Percentiles rank a stretch among this genome's conserved stretches.
phyloP scores from a whole-genome alignment of 1,140 invertebrate genomes.

The Drosophila jambulina region DNA sequence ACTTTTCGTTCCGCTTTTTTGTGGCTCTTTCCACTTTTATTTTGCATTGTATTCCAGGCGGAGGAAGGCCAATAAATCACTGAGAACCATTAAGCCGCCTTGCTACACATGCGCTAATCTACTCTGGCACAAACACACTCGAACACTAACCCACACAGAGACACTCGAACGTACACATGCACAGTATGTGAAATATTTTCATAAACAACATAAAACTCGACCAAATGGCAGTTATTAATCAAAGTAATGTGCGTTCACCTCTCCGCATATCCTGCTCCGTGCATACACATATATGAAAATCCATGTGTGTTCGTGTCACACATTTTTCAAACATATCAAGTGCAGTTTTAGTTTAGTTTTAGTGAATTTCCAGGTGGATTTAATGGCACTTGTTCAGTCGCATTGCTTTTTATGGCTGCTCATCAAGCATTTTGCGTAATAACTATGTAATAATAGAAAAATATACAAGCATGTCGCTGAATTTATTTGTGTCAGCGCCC shows the following conservation, averaged over 20 bases:
- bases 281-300: slow-evolving; percentile 11
- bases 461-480: slow-evolving; percentile 33
- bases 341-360: slow-evolving; percentile 70
- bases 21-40: slow-evolving; percentile 9
- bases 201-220: slow-evolving; percentile 84
- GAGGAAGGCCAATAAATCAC: slow-evolving; percentile 69
- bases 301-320: slow-evolving; percentile 38
- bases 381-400: slow-evolving; percentile 67
- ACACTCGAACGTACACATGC: slow-evolving; percentile 15
- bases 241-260: slow-evolving; percentile 76
- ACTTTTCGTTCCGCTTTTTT: not conserved
- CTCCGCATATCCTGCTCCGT: slow-evolving; percentile 18
- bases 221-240: slow-evolving; percentile 83
- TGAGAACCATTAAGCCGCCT: slow-evolving; percentile 69
- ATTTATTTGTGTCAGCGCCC: slow-evolving; percentile 36
- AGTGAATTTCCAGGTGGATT: slow-evolving; percentile 74
- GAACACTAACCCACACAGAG: slow-evolving; percentile 14
- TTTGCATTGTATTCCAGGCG: slow-evolving; percentile 34
- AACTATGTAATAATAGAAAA: slow-evolving; percentile 62
- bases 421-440: slow-evolving; percentile 61
- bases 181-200: slow-evolving; percentile 77
- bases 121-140: slow-evolving; percentile 50
- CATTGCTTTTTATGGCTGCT: slow-evolving; percentile 52
- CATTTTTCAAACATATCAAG: slow-evolving; percentile 75
- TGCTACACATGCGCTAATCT: slow-evolving; percentile 78